Evolutionary conservation across 1,140 invertebrate genomes (phyloP).

Genomic region (Drosophila watanabei): DNA sequence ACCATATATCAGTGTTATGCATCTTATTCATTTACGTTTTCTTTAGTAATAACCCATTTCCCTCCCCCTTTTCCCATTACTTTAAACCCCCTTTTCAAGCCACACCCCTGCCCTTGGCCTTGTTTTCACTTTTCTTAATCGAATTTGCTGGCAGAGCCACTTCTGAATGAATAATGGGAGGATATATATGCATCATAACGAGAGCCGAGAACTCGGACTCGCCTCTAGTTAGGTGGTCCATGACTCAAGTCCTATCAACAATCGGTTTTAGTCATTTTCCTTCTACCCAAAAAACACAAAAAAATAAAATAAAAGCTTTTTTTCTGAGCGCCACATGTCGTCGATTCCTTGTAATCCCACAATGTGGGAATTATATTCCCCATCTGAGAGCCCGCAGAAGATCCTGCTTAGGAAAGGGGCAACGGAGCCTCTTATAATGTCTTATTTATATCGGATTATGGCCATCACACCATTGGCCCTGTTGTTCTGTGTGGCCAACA

Average conservation of each 20-base stretch:
- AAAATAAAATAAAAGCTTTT: slow-evolving; percentile 37
- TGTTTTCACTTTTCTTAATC: slow-evolving; percentile 70
- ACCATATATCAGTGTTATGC: not conserved
- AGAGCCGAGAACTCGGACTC: slow-evolving; percentile 9
- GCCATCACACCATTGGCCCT: slow-evolving; percentile 76
- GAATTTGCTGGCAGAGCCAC: slow-evolving; percentile 38
- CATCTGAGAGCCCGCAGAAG: slow-evolving; percentile 5
- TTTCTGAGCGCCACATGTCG: slow-evolving; percentile 70
- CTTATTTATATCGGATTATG: slow-evolving; percentile 82
- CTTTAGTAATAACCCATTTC: no score
- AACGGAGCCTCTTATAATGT: slow-evolving; percentile 70
- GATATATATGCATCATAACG: slow-evolving; percentile 43
- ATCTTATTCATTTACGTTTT: not conserved
- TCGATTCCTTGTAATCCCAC: slow-evolving; percentile 75
- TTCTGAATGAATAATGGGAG: slow-evolving; percentile 64
- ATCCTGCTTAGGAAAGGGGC: slow-evolving; percentile 38
- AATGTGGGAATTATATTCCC: slow-evolving; percentile 28
- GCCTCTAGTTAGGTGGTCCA: slow-evolving; percentile 52
- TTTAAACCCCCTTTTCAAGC: not conserved
- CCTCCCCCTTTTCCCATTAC: not conserved
- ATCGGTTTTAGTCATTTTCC: slow-evolving; percentile 32
- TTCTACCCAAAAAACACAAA: not conserved
- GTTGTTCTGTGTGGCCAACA: slow-evolving; percentile 63
- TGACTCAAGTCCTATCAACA: slow-evolving; percentile 31
- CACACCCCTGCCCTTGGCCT: slow-evolving; percentile 32